Evolutionary conservation across 2,113 vertebrate genomes (phyloP), one percentile per base, ranked within the genome.

Genomic region (Cromileptes altivelis): DNA sequence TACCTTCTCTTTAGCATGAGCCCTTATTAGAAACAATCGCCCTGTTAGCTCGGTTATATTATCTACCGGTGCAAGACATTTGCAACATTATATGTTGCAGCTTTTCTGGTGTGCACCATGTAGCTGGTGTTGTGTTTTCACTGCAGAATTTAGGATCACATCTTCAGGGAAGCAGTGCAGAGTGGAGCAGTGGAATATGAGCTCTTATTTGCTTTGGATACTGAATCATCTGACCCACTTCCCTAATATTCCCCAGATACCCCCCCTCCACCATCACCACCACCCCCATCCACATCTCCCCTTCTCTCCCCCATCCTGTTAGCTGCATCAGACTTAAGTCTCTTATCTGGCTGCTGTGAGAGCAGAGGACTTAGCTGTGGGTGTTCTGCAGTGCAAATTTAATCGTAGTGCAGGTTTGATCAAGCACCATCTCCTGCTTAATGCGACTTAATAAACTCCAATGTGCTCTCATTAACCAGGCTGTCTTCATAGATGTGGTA

Each of bases 191-290:
- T 75, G 87, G 77, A 91, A 91, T 69, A 87, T 69, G 80, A 92
- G 86, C 84, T 88, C 69, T 25, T 93, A 75, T 93, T 93, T 93
- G 86, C 89, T 92, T 89, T 92, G 91, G 89, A 91, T 89, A 91
- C 91, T 62, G 78, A 91, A 88, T 92, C 87, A 85, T 91, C 88
- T 91, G 90, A 93, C 94, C 94, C 88, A 94, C 89, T 93, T 94
- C 90, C 84, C 72, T 79, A 52, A 87, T 85, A 86, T 89, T 85
- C 88, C 92, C 91, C 47, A 3, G 84, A 81, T 45, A 80, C 76
- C 60, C 53, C 60, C 75, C 71, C 37, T 21, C 49, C 42, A 12
- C 49, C 68, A 37, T 37, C 33, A 37, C 33, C 33, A 33, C 65
- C 69, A 15, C 55, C 70, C 60, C n/a, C 74, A 58, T 45, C 56